Evolutionary conservation across 2,797 vertebrate genomes (phyloP).

Genomic region (Sciurus carolinensis): DNA sequence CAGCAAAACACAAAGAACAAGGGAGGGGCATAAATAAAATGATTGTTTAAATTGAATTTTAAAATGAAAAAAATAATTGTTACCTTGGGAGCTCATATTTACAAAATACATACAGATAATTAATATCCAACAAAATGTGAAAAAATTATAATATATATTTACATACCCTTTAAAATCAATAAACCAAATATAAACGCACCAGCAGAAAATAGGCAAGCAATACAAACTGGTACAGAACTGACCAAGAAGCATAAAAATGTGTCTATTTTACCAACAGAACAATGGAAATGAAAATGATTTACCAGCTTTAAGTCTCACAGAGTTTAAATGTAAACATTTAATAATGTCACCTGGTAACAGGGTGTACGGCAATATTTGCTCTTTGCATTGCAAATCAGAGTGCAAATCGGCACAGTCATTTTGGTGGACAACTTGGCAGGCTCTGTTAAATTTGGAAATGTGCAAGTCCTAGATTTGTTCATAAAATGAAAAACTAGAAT

Average conservation of each 20-base stretch:
- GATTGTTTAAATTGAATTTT: background rate
- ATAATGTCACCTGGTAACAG: background rate
- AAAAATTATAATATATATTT: background rate
- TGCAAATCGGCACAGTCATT: background rate
- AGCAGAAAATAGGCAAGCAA: background rate
- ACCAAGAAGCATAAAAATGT: background rate
- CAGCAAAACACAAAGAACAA: background rate
- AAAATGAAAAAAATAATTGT: background rate
- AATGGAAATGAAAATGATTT: background rate
- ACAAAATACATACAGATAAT: background rate
- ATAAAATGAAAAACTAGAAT: background rate
- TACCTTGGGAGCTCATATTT: background rate
- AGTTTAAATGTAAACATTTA: background rate
- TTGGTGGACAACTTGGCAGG: background rate
- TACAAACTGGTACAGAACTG: background rate
- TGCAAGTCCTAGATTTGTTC: background rate
- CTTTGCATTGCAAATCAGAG: background rate
- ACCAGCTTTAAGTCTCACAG: background rate
- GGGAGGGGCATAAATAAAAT: background rate
- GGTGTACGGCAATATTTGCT: background rate
- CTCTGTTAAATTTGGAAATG: background rate
- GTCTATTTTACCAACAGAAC: background rate
- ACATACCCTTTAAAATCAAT: background rate
- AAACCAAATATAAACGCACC: background rate
- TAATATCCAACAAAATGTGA: conserved; percentile 6